These are phyloP conservation scores for Caranx ignobilis DNA, from an alignment of 2,113 vertebrate genomes.

Conservation along the genomic window DNA sequence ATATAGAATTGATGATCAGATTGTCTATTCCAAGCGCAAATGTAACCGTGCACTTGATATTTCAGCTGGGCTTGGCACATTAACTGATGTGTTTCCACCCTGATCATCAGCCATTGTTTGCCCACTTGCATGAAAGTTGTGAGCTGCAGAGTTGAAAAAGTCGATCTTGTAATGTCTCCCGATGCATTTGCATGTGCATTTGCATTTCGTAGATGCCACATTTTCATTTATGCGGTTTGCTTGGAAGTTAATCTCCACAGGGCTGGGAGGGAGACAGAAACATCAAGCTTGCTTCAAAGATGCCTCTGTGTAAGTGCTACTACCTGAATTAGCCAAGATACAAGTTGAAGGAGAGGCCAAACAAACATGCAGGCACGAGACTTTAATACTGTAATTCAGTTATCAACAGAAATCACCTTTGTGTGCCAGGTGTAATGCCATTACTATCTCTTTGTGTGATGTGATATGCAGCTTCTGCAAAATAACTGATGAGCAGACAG, in stretches of 20 bases:
- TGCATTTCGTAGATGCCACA: slow-evolving; percentile 13
- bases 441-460: neutral
- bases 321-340: neutral
- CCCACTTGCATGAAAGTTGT: neutral
- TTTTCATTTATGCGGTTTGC: slow-evolving; percentile 16
- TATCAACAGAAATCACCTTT: slow-evolving; percentile 17
- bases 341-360: neutral
- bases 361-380: neutral
- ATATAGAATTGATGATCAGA: neutral
- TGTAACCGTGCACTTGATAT: slow-evolving; percentile 5
- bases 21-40: neutral
- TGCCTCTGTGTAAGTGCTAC: neutral
- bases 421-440: slow-evolving; percentile 19
- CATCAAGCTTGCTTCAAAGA: slow-evolving; percentile 5
- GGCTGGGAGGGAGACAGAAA: neutral
- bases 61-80: neutral
- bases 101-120: neutral
- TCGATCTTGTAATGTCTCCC: neutral
- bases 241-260: slow-evolving; percentile 26
- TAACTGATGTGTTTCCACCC: neutral
- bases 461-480: slow-evolving; percentile 20
- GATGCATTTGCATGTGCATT: slow-evolving; percentile 27
- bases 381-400: slow-evolving; percentile 24
- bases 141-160: slow-evolving; percentile 22
- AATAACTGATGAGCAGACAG: slow-evolving; percentile 47